A percentile compares a stretch with the other conserved stretches of the same genome.
Evolutionary conservation across 2,797 vertebrate species (phyloP).

Genomic region (Acipenser oxyrinchus): DNA sequence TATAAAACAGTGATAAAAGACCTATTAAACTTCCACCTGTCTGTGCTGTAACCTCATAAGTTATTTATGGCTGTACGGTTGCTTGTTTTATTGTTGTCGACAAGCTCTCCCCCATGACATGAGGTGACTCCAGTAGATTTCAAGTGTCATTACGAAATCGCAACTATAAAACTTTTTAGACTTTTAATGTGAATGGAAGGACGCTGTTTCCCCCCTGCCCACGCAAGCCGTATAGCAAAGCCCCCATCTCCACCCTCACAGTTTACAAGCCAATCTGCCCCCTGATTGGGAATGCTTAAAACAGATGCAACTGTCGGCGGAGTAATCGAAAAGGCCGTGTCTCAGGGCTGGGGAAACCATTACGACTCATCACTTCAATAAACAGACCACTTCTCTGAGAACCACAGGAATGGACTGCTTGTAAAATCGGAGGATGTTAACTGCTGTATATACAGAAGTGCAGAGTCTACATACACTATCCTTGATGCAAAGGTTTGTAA

Average conservation of each 20-base stretch:
- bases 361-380: not conserved
- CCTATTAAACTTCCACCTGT: not conserved
- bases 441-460: too few species aligned
- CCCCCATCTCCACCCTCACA: slow-evolving; percentile 37
- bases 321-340: slow-evolving; percentile 14
- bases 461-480: too few species aligned
- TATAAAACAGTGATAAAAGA: slow-evolving; percentile 4
- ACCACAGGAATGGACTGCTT: not conserved
- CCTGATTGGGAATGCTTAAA: slow-evolving; percentile 38
- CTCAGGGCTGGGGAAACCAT: not conserved
- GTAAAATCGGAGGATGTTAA: not conserved
- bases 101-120: slow-evolving; percentile 26
- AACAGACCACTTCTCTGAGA: not conserved
- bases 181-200: slow-evolving; percentile 14
- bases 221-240: slow-evolving; percentile 44
- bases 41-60: slow-evolving; percentile 3
- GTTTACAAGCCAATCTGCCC: slow-evolving; percentile 42
- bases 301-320: slow-evolving; percentile 46
- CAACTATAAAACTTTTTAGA: too few species aligned
- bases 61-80: slow-evolving; percentile 15
- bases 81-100: slow-evolving; percentile 10
- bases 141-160: slow-evolving; percentile 24
- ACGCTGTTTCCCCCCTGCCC: slow-evolving; percentile 30
- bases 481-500: too few species aligned
- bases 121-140: slow-evolving; percentile 26